Evolutionary conservation across 1,140 invertebrate genomes (phyloP).

Genomic region (Branchinecta lindahli): DNA sequence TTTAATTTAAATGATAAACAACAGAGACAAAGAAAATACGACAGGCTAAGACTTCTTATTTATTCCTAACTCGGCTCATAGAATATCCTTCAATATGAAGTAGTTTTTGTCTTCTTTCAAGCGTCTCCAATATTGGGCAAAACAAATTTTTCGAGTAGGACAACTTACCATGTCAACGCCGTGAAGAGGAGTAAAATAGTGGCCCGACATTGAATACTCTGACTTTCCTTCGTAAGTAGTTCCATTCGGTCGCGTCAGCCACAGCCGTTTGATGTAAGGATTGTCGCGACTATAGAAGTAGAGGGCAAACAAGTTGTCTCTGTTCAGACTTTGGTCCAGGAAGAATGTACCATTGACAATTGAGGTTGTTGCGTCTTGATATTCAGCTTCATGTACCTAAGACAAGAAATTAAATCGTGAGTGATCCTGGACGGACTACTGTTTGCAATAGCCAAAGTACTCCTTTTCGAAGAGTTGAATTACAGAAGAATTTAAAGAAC

Average conservation of each 20-base stretch:
- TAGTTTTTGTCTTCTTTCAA: too few species aligned
- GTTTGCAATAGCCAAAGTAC: too few species aligned
- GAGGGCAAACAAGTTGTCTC: slow-evolving; percentile 23
- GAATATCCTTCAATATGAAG: too few species aligned
- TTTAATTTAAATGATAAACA: too few species aligned
- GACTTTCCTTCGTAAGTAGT: slow-evolving; percentile 16
- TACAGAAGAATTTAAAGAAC: too few species aligned
- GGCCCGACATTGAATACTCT: slow-evolving; percentile 19
- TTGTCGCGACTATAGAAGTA: slow-evolving; percentile 26
- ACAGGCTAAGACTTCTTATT: too few species aligned
- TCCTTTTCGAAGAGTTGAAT: too few species aligned
- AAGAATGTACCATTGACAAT: slow-evolving; percentile 23
- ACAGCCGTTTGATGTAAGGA: slow-evolving; percentile 23
- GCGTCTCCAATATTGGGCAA: too few species aligned
- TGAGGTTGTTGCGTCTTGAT: slow-evolving; percentile 16
- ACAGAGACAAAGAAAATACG: too few species aligned
- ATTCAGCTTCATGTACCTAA: slow-evolving; percentile 22
- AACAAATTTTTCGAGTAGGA: too few species aligned
- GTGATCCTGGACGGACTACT: too few species aligned
- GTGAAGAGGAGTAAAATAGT: slow-evolving; percentile 19
- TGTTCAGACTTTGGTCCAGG: slow-evolving; percentile 23
- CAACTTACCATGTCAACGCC: slow-evolving; percentile 19
- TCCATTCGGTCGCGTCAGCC: slow-evolving; percentile 18
- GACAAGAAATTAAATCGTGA: background rate
- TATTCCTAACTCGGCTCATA: too few species aligned